Percentiles rank a stretch among this genome's conserved stretches.
phyloP scores from a whole-genome alignment of 2,888 invertebrate genomes.

The Athrips mouffetella region DNA sequence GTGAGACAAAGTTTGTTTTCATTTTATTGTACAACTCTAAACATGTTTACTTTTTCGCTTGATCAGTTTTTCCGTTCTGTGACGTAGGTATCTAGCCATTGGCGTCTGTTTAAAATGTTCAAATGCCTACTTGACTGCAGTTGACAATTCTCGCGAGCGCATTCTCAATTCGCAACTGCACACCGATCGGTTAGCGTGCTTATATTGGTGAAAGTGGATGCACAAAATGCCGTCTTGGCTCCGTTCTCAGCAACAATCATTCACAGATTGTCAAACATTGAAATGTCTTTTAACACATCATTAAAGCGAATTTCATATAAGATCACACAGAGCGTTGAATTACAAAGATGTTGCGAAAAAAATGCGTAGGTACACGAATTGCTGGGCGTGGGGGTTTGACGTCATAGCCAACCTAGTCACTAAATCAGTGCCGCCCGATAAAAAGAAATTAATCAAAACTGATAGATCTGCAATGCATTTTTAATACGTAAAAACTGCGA shows the following conservation, averaged over 20 bases:
- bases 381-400: slow-evolving; percentile 24
- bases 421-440: slow-evolving; percentile 33
- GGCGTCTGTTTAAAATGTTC: slow-evolving; percentile 18
- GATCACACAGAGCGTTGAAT: not conserved
- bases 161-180: slow-evolving; percentile 43
- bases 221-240: slow-evolving; percentile 53
- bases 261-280: slow-evolving; percentile 34
- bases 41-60: too few species aligned
- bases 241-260: slow-evolving; percentile 35
- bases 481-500: slow-evolving; percentile 29
- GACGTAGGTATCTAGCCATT: slow-evolving; percentile 9
- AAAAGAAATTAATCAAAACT: slow-evolving; percentile 39
- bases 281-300: slow-evolving; percentile 11
- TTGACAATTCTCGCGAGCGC: slow-evolving; percentile 37
- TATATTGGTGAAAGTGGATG: slow-evolving; percentile 68
- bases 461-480: slow-evolving; percentile 32
- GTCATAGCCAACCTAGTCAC: slow-evolving; percentile 30
- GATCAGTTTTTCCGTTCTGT: not conserved
- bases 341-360: not conserved
- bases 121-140: slow-evolving; percentile 23
- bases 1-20: too few species aligned
- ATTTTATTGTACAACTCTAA: too few species aligned
- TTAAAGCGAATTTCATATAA: not conserved
- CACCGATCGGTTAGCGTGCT: slow-evolving; percentile 60
- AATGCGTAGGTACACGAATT: not conserved